phyloP scores from a whole-genome alignment of 2,888 invertebrate species.

The Parapristionchus giblindavisi region DNA sequence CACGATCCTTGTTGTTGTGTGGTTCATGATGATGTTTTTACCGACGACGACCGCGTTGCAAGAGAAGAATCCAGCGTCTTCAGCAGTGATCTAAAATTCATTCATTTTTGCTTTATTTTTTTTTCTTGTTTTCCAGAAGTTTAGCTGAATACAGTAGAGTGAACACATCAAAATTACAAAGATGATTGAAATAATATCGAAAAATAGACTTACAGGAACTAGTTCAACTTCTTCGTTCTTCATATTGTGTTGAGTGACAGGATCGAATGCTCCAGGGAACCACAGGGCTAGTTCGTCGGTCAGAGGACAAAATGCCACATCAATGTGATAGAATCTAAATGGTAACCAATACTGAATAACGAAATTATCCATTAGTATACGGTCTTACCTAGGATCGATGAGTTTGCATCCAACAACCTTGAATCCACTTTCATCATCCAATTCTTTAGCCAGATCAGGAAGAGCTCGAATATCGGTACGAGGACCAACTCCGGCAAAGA shows the following conservation, averaged over 20 bases:
- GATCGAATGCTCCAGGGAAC: slow-evolving; percentile 65
- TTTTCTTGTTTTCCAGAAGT: background rate
- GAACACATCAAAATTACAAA: background rate
- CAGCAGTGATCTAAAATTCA: slow-evolving; percentile 51
- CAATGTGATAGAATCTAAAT: slow-evolving; percentile 68
- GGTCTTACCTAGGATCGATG: slow-evolving; percentile 62
- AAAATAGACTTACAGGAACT: slow-evolving; percentile 43
- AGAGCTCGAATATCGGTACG: slow-evolving; percentile 64
- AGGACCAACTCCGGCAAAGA: slow-evolving; percentile 67
- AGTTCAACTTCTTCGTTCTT: slow-evolving; percentile 57
- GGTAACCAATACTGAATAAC: background rate
- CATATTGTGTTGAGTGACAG: slow-evolving; percentile 64
- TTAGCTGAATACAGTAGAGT: background rate
- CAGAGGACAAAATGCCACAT: slow-evolving; percentile 68
- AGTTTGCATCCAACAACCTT: slow-evolving; percentile 62
- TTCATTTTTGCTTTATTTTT: background rate
- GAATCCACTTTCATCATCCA: slow-evolving; percentile 56
- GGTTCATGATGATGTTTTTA: slow-evolving; percentile 64
- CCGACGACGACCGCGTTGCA: slow-evolving; percentile 68
- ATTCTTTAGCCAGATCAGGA: slow-evolving; percentile 54
- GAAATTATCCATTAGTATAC: background rate
- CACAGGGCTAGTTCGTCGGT: slow-evolving; percentile 62
- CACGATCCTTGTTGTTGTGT: slow-evolving; percentile 26
- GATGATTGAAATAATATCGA: background rate
- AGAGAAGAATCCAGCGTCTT: slow-evolving; percentile 66